phyloP scores from a whole-genome alignment of 2,113 vertebrate species.

The Cygnus buccinator region DNA sequence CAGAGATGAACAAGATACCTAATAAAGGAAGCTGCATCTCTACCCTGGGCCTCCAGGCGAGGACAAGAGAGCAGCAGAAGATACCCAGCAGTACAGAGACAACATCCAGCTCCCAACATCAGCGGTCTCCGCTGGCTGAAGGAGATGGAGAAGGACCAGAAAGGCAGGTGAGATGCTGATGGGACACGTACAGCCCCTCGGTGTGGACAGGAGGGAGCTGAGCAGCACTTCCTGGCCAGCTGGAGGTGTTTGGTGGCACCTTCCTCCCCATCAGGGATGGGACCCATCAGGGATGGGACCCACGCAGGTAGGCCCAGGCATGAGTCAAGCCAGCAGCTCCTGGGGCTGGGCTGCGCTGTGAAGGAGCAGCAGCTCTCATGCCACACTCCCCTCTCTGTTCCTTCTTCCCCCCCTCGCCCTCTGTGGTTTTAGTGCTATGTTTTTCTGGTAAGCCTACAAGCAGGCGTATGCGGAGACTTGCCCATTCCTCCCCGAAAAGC shows the following conservation, averaged over 20 bases:
- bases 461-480: constrained; percentile 43
- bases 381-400: neutral
- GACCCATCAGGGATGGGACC: neutral
- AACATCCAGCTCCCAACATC: rapidly evolving
- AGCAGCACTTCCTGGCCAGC: neutral
- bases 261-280: neutral
- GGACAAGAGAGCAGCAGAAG: neutral
- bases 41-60: neutral
- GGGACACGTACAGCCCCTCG: rapidly evolving
- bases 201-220: rapidly evolving
- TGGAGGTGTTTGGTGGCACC: neutral
- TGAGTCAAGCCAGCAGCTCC: neutral
- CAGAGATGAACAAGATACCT: neutral
- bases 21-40: neutral
- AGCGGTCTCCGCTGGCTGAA: rapidly evolving
- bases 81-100: neutral
- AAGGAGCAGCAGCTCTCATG: neutral
- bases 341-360: rapidly evolving
- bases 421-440: neutral
- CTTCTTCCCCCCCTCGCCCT: neutral
- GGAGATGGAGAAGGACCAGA: neutral
- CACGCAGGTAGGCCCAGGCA: neutral
- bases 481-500: constrained; percentile 37
- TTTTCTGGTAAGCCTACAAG: constrained; percentile 11
- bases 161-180: neutral